Base-by-base conservation (phyloP, 2,797 vertebrate genomes). In the Myripristis jacobus region DNA sequence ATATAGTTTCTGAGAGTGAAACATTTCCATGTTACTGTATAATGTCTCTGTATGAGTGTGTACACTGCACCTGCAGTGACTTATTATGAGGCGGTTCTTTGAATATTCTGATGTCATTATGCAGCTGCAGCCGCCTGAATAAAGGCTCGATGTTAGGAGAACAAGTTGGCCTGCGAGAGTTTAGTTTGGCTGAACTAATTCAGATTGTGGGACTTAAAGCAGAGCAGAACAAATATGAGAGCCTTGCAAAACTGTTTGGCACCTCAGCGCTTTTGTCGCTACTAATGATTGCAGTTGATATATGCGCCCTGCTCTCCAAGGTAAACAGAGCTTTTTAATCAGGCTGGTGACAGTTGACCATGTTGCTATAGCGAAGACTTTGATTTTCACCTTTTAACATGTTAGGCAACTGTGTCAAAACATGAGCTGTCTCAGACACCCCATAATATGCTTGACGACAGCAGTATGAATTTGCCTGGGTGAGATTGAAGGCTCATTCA, bases 271-370 rank as follows among this genome's bases (percentile, higher is more conserved):
- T 84, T 86, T 71, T 52, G 51, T 69, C 64, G 51, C 72, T 76
- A 21, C 75, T 80, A 83, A 86, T 77, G 86, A 79, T 88, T 85
- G 77, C 56, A 18, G 57, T 75, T 74, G 77, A 87, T 83, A 44
- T 76, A 75, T 82, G 77, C 85, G 36, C 72, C 50, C 16, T 27
- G 55, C 69, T 24, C 64, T 81, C 87, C 90, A 91, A 87, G 77
- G 81, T 84, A 89, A 90, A 91, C 85, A 85, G 2, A 16, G 79
- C 59, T 72, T 86, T 81, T 89, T 85, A 91, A 90, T 87, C 73
- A 84, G 80, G 48, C 53, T 31, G 70, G 59, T 84, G 87, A 88
- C 85, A 79, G 82, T 63, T 70, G 82, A 80, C 70, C 56, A 16
- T 56, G 89, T 84, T 80, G 73, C 87, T 21, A 75, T 66, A 55